Percentiles rank a stretch among this genome's conserved stretches.
These are phyloP conservation scores for Rhagium mordax DNA, from an alignment of 2,888 invertebrate species.

Conservation along the genomic window DNA sequence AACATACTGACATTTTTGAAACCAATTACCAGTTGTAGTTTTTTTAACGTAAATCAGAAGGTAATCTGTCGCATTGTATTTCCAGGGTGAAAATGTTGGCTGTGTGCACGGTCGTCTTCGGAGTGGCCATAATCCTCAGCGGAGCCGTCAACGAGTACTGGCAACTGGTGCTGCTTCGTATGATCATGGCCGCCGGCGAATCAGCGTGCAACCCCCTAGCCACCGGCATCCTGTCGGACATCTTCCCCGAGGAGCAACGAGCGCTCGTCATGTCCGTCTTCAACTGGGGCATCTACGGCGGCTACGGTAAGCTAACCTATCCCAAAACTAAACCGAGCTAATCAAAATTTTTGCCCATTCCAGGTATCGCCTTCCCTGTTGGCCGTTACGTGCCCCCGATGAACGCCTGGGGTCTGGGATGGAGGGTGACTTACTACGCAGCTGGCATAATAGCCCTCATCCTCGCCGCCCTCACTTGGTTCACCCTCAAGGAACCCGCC, in stretches of 20 bases:
- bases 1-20: too few species aligned
- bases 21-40: neutral
- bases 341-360: neutral
- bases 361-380: slow-evolving; percentile 86
- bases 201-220: slow-evolving; percentile 91
- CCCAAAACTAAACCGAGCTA: too few species aligned
- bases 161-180: slow-evolving; percentile 84
- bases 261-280: slow-evolving; percentile 93
- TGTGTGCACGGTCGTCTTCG: slow-evolving; percentile 85
- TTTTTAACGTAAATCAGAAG: too few species aligned
- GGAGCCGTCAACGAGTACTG: slow-evolving; percentile 90
- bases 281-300: slow-evolving; percentile 97
- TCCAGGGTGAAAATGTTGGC: slow-evolving; percentile 80
- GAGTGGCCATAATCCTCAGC: slow-evolving; percentile 87
- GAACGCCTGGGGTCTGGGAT: slow-evolving; percentile 85
- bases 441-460: slow-evolving; percentile 84
- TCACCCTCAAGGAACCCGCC: slow-evolving; percentile 84
- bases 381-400: slow-evolving; percentile 86
- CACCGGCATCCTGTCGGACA: slow-evolving; percentile 87
- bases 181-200: slow-evolving; percentile 73
- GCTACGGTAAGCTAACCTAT: slow-evolving; percentile 81
- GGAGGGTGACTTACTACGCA: slow-evolving; percentile 88
- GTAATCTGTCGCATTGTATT: too few species aligned
- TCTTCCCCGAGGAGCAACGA: slow-evolving; percentile 85
- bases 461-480: slow-evolving; percentile 80